Conservation (phyloP, 2,797 vertebrate genomes). For the Chromis chromis region DNA sequence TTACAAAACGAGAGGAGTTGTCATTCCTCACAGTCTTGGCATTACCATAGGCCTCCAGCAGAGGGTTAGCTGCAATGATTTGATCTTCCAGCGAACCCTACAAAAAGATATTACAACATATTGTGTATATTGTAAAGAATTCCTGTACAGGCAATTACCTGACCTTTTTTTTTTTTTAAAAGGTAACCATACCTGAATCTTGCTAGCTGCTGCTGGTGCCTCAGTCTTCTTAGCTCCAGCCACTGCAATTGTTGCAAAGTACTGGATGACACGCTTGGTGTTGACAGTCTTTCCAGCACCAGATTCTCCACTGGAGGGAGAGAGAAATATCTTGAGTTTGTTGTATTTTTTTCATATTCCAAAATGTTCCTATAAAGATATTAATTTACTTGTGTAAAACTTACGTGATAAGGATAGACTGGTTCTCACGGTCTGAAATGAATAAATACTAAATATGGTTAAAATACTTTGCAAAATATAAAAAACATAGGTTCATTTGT, state of each 20-base stretch:
- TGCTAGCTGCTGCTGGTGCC: background rate
- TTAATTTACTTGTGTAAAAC: constrained; percentile 46
- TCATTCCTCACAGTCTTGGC: constrained; percentile 89
- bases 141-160: background rate
- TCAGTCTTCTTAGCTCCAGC: constrained; percentile 56
- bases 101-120: background rate
- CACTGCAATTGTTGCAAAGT: constrained; percentile 75
- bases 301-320: constrained; percentile 63
- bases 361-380: background rate
- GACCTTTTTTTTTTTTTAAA: background rate
- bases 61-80: constrained; percentile 87
- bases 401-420: constrained; percentile 89
- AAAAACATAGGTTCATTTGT: background rate
- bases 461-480: background rate
- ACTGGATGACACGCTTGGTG: constrained; percentile 81
- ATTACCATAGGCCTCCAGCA: constrained; percentile 90
- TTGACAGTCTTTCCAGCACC: constrained; percentile 80
- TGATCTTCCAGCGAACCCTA: constrained; percentile 76
- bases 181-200: constrained; percentile 54
- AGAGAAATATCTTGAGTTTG: background rate
- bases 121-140: background rate
- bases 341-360: background rate
- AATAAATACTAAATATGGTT: background rate
- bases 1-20: constrained; percentile 77
- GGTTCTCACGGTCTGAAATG: constrained; percentile 86